Evolutionary conservation across 2,888 invertebrate species (phyloP).

Genomic region (Oxytorus armatus): DNA sequence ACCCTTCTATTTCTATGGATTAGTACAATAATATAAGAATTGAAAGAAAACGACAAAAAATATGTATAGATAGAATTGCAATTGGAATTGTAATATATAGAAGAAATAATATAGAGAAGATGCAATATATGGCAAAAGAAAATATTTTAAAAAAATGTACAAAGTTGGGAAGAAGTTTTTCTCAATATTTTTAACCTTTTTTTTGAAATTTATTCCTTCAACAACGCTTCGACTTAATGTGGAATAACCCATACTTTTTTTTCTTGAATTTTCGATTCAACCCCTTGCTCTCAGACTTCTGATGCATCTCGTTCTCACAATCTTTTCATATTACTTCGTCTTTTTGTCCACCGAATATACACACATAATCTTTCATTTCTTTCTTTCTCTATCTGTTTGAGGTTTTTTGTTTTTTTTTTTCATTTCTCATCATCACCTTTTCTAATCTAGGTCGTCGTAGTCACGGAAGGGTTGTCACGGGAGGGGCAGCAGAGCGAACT

Average conservation of each 20-base stretch:
- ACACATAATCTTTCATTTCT: not conserved
- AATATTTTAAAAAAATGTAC: too few relatives aligned
- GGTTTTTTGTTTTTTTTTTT: slow-evolving; percentile 17
- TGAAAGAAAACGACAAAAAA: not conserved
- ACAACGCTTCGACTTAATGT: too few relatives aligned
- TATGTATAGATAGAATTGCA: too few relatives aligned
- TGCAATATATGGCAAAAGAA: too few relatives aligned
- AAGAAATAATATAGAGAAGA: too few relatives aligned
- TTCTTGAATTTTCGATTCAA: too few relatives aligned
- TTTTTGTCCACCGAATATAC: not conserved
- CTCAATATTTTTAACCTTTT: too few relatives aligned
- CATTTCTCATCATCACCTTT: slow-evolving; percentile 23
- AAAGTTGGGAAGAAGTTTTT: too few relatives aligned
- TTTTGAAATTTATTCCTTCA: too few relatives aligned
- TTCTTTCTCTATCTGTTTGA: not conserved
- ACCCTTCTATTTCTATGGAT: not conserved
- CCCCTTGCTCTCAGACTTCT: too few relatives aligned
- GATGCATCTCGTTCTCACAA: not conserved
- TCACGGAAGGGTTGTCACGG: slow-evolving; percentile 31
- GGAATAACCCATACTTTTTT: too few relatives aligned
- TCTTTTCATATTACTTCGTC: not conserved
- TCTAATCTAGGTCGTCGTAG: slow-evolving; percentile 46
- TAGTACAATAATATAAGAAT: not conserved
- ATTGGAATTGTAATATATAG: too few relatives aligned
- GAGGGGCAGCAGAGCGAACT: not conserved